A percentile compares a stretch with the other conserved stretches of the same genome.
These are phyloP conservation scores for Mythimna impura DNA, from an alignment of 2,888 invertebrate species.

Conservation along the genomic window DNA sequence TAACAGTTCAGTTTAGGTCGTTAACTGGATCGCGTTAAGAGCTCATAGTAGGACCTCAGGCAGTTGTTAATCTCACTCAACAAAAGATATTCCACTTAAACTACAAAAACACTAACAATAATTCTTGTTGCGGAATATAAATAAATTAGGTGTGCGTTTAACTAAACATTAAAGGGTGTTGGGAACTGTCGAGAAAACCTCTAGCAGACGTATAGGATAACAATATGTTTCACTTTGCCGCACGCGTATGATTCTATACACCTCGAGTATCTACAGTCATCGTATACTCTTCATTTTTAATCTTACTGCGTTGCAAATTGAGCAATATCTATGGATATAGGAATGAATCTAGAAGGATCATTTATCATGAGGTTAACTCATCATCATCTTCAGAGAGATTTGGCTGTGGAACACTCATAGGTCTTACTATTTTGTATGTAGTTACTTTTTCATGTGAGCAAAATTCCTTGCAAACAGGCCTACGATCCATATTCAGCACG, in stretches of 20 bases:
- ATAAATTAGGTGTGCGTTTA: constrained; percentile 40
- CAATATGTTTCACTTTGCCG: constrained; percentile 61
- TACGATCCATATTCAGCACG: not conserved
- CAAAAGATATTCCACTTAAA: constrained; percentile 25
- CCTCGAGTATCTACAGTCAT: constrained; percentile 18
- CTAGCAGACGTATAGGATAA: constrained; percentile 68
- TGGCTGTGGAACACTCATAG: not conserved
- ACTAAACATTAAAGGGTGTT: constrained; percentile 22
- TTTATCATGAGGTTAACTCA: no score
- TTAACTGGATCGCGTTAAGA: no score
- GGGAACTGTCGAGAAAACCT: constrained; percentile 66
- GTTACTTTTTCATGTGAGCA: not conserved
- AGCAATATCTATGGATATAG: constrained; percentile 29
- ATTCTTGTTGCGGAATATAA: constrained; percentile 18
- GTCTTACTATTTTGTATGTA: not conserved
- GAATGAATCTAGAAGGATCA: not conserved
- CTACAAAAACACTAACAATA: constrained; percentile 14
- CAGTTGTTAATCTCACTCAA: constrained; percentile 13
- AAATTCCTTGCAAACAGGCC: not conserved
- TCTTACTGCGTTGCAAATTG: constrained; percentile 42
- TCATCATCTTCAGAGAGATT: not conserved
- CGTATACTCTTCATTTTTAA: constrained; percentile 40
- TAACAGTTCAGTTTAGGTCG: no score
- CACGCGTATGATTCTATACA: constrained; percentile 58
- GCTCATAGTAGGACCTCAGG: not conserved